Conservation (phyloP, 2,888 invertebrate species). For the Andricus quercusramuli region DNA sequence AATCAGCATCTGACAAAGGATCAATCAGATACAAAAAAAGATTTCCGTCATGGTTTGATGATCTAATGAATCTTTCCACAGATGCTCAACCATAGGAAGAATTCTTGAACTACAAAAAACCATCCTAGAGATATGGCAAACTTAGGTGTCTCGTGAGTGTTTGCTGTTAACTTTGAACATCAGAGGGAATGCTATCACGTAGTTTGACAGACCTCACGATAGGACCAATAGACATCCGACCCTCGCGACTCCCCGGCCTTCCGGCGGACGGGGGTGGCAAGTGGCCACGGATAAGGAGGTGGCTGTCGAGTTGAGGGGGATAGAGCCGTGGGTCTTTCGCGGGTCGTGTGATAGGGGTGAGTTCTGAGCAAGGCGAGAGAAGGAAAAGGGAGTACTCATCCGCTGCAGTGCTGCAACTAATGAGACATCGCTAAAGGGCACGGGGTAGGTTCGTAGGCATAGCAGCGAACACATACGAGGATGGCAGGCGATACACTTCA, state of each 20-base stretch:
- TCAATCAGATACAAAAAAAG: too few species aligned
- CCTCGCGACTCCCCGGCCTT: slow-evolving; percentile 9
- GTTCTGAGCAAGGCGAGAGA: slow-evolving; percentile 52
- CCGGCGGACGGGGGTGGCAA: slow-evolving; percentile 57
- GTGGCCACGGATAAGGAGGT: slow-evolving; percentile 75
- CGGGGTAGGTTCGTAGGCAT: slow-evolving; percentile 68
- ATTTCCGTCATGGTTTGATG: too few species aligned
- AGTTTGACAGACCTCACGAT: slow-evolving; percentile 24
- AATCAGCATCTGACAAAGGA: too few species aligned
- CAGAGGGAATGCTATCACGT: slow-evolving; percentile 1
- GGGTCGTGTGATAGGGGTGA: slow-evolving; percentile 55
- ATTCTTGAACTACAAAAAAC: too few species aligned
- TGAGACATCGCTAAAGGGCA: slow-evolving; percentile 79
- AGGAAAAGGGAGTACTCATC: slow-evolving; percentile 71
- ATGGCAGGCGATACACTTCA: slow-evolving; percentile 76
- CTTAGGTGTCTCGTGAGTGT: not conserved
- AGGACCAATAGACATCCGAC: slow-evolving; percentile 33
- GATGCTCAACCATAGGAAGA: too few species aligned
- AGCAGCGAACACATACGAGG: slow-evolving; percentile 69
- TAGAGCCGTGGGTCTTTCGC: slow-evolving; percentile 61
- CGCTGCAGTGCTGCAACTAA: slow-evolving; percentile 78
- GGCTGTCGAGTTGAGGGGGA: slow-evolving; percentile 70
- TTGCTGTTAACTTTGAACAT: slow-evolving; percentile 7
- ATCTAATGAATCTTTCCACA: too few species aligned
- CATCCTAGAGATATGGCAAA: too few species aligned